Conservation (phyloP, 2,888 invertebrate species). For the Saturnia japonica region DNA sequence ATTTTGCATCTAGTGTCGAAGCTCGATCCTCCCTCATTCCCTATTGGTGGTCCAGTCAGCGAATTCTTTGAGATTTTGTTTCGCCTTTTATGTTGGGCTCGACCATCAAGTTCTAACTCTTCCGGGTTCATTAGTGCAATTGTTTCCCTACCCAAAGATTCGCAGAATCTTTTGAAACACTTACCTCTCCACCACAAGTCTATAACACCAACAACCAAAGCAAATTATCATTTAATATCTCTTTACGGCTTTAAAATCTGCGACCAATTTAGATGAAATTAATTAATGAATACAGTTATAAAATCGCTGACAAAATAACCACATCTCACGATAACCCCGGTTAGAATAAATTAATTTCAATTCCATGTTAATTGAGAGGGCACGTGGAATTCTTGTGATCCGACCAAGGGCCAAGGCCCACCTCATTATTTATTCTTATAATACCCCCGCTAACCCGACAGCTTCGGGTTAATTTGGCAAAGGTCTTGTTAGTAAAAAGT, state of each 20-base stretch:
- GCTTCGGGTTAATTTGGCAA: constrained; percentile 64
- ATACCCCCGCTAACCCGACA: constrained; percentile 59
- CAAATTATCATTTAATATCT: background rate
- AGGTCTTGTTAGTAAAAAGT: constrained; percentile 56
- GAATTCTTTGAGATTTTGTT: too few species aligned
- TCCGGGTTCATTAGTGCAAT: too few species aligned
- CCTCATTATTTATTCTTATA: constrained; percentile 74
- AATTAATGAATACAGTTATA: background rate
- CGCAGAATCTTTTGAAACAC: too few species aligned
- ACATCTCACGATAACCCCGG: constrained; percentile 42
- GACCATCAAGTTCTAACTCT: too few species aligned
- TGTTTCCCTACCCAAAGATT: too few species aligned
- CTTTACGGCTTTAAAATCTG: background rate
- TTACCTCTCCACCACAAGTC: too few species aligned
- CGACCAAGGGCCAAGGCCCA: constrained; percentile 29
- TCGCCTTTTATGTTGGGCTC: too few species aligned
- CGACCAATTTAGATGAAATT: background rate
- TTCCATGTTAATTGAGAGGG: constrained; percentile 66
- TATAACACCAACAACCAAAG: too few species aligned
- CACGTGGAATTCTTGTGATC: constrained; percentile 53
- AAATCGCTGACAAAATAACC: constrained; percentile 29
- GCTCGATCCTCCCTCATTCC: too few species aligned
- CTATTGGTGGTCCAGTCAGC: too few species aligned
- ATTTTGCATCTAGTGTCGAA: too few species aligned
- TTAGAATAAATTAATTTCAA: constrained; percentile 70